Evolutionary conservation across 2,797 vertebrate species (phyloP).

Genomic region (Stomatorhinus walkeri): DNA sequence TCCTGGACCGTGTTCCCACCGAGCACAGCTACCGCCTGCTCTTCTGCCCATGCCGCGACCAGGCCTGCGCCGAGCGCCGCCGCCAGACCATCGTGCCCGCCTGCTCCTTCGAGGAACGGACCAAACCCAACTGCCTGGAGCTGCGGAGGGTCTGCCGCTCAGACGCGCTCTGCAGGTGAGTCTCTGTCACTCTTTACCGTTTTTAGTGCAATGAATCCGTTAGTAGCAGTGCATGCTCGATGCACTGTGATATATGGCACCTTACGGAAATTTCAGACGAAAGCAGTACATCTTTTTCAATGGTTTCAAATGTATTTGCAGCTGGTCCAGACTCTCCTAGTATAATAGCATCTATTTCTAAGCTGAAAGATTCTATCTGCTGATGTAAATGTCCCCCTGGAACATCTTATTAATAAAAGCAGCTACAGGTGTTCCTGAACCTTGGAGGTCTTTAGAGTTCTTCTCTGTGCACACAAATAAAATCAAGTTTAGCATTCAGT

Average conservation of each 20-base stretch:
- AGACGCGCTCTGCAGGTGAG: slow-evolving; percentile 81
- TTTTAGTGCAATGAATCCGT: background rate
- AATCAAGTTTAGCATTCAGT: background rate
- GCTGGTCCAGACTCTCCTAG: background rate
- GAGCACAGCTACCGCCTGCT: slow-evolving; percentile 87
- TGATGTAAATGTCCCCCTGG: background rate
- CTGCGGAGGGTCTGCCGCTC: slow-evolving; percentile 67
- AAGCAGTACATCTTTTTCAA: background rate
- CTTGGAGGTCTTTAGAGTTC: background rate
- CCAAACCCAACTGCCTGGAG: slow-evolving; percentile 77
- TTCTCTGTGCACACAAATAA: background rate
- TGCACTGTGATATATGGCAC: background rate
- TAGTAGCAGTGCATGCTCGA: background rate
- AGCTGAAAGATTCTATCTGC: background rate
- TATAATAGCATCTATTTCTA: background rate
- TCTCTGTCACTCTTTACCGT: background rate
- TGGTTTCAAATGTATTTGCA: background rate
- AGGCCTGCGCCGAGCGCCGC: slow-evolving; percentile 82
- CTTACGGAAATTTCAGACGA: background rate
- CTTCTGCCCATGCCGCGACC: slow-evolving; percentile 86
- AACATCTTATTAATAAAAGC: background rate
- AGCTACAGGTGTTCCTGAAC: background rate
- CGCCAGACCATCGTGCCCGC: slow-evolving; percentile 85
- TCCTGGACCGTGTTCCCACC: slow-evolving; percentile 81
- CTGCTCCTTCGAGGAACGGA: slow-evolving; percentile 81